Conservation (phyloP, 2,797 vertebrate genomes). For the Octomys mimax region DNA sequence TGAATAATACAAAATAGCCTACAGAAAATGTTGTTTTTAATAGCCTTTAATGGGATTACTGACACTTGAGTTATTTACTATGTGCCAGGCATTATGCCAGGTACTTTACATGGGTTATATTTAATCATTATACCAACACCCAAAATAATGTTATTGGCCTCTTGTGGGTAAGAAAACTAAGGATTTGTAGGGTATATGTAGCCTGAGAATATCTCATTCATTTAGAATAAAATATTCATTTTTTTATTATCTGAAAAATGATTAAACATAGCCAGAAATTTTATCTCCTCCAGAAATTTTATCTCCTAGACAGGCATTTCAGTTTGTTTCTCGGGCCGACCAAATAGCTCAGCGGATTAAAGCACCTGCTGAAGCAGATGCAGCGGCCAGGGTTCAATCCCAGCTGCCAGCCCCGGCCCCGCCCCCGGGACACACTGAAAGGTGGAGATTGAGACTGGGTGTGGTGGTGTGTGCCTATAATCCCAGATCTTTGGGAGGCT, state of each 20-base stretch:
- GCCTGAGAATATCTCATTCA: constrained; percentile 28
- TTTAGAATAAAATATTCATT: constrained; percentile 49
- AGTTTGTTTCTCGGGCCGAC: constrained; percentile 41
- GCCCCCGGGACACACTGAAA: too few relatives aligned
- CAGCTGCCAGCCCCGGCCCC: too few relatives aligned
- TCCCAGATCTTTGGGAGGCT: too few relatives aligned
- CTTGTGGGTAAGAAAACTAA: constrained; percentile 30
- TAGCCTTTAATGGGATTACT: constrained; percentile 16
- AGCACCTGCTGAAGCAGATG: too few relatives aligned
- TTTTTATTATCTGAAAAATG: constrained; percentile 68
- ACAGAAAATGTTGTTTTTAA: constrained; percentile 40
- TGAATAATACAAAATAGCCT: constrained; percentile 51
- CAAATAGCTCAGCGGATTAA: too few relatives aligned
- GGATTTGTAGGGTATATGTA: constrained; percentile 34
- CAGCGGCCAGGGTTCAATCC: too few relatives aligned
- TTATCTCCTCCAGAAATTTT: neutral
- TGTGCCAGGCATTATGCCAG: neutral
- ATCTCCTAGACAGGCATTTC: neutral
- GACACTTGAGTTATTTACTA: constrained; percentile 22
- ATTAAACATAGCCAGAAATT: constrained; percentile 13
- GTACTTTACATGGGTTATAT: constrained; percentile 54
- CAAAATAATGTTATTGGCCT: constrained; percentile 39
- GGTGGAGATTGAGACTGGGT: too few relatives aligned
- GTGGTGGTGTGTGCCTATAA: too few relatives aligned
- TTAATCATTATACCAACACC: constrained; percentile 25